These are phyloP conservation scores for Acanthopleura granulata DNA, from an alignment of 2,888 invertebrate species.

Conservation along the genomic window DNA sequence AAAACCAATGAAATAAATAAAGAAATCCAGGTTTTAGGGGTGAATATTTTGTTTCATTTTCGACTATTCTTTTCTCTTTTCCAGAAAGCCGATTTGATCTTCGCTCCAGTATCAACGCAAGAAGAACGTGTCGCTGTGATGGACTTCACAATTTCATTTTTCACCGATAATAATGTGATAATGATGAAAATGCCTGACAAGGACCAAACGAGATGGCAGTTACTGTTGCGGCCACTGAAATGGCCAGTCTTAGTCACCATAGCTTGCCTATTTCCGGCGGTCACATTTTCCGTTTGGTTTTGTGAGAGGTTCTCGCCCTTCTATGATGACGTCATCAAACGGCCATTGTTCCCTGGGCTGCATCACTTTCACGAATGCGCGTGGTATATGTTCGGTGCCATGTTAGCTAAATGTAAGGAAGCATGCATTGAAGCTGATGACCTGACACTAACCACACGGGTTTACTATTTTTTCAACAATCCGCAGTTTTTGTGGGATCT, in stretches of 20 bases:
- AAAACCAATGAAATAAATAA: too few relatives aligned
- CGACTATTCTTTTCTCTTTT: not conserved
- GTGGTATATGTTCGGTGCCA: not conserved
- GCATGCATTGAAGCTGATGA: too few relatives aligned
- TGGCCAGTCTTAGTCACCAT: not conserved
- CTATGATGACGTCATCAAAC: not conserved
- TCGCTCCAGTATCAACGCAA: not conserved
- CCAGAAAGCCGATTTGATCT: not conserved
- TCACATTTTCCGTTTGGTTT: not conserved
- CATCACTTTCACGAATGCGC: not conserved
- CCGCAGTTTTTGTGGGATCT: too few relatives aligned
- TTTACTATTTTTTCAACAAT: too few relatives aligned
- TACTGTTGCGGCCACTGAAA: not conserved
- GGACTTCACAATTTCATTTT: slow-evolving; percentile 19
- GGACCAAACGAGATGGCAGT: not conserved
- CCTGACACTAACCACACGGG: too few relatives aligned
- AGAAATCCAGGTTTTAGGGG: not conserved
- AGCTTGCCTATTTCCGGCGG: not conserved
- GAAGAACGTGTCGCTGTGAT: slow-evolving; percentile 1
- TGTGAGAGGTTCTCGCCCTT: slow-evolving; percentile 11
- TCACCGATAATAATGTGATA: not conserved
- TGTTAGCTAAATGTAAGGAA: not conserved
- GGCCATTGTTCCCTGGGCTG: not conserved
- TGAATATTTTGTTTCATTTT: not conserved
- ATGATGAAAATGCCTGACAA: slow-evolving; percentile 8